phyloP scores from a whole-genome alignment of 2,797 vertebrate genomes.

The Tympanoctomys barrerae region DNA sequence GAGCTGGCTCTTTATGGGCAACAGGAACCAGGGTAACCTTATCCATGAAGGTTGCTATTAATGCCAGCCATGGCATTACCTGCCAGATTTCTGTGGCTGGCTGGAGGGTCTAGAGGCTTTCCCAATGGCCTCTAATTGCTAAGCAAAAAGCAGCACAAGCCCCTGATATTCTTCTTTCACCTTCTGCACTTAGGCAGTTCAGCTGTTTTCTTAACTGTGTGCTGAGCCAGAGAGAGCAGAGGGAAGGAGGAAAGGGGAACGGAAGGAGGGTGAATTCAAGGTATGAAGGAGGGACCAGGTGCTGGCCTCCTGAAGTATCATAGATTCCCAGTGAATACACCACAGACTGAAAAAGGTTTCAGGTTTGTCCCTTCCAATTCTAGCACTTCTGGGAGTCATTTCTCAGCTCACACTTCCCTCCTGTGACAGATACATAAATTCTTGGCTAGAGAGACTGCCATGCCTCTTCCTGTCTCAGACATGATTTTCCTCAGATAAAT shows the following conservation, averaged over 20 bases:
- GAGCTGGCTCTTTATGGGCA: conserved; percentile 9
- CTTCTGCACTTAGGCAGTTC: conserved; percentile 53
- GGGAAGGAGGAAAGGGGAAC: neutral
- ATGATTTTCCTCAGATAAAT: conserved; percentile 78
- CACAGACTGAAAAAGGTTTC: conserved; percentile 69
- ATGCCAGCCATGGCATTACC: neutral
- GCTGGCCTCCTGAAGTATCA: conserved; percentile 45
- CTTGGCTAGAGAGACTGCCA: conserved; percentile 72
- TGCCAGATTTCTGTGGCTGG: conserved; percentile 37
- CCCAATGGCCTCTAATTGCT: neutral
- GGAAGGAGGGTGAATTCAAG: conserved; percentile 12
- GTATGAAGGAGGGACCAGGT: conserved; percentile 50
- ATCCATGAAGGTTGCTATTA: conserved; percentile 15
- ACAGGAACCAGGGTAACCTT: neutral
- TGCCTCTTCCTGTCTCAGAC: conserved; percentile 80
- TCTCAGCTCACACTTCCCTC: conserved; percentile 82
- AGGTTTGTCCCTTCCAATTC: conserved; percentile 70
- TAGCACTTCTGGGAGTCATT: conserved; percentile 83
- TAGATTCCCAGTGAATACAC: conserved; percentile 62
- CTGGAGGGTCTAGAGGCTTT: conserved; percentile 11
- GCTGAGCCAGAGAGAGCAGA: conserved; percentile 42
- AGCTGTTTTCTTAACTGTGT: conserved; percentile 57
- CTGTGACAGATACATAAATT: conserved; percentile 81
- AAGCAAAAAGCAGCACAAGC: conserved; percentile 32
- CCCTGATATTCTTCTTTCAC: conserved; percentile 49